Evolutionary conservation across 1,140 invertebrate species (phyloP).

Genomic region (Pinna nobilis): DNA sequence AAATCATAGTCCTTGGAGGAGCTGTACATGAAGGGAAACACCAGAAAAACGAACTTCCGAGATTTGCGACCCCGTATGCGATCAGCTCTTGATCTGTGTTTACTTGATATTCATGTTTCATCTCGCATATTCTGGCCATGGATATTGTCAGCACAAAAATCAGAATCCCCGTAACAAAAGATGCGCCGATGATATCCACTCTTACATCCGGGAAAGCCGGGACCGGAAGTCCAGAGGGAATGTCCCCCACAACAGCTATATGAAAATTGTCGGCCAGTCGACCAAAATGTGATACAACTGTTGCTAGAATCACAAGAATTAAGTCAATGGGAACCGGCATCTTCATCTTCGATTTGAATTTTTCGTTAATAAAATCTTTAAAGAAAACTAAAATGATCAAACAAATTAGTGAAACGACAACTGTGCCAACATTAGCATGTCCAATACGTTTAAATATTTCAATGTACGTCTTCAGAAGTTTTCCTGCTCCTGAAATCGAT

Average conservation of each 20-base stretch:
- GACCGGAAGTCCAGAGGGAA: conserved; percentile 71
- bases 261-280: conserved; percentile 67
- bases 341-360: conserved; percentile 80
- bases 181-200: conserved; percentile 34
- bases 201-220: conserved; percentile 49
- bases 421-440: conserved; percentile 64
- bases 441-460: conserved; percentile 63
- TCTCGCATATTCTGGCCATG: conserved; percentile 72
- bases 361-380: conserved; percentile 87
- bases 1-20: conserved; percentile 85
- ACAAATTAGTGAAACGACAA: conserved; percentile 82
- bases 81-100: conserved; percentile 76
- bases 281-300: conserved; percentile 70
- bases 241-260: conserved; percentile 72
- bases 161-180: conserved; percentile 65
- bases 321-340: conserved; percentile 91
- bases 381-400: conserved; percentile 84
- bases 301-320: conserved; percentile 78
- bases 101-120: conserved; percentile 68
- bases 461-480: conserved; percentile 61
- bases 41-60: conserved; percentile 75
- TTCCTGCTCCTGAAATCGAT: conserved; percentile 45
- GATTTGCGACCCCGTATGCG: conserved; percentile 75
- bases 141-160: conserved; percentile 71
- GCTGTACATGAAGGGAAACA: conserved; percentile 83